Evolutionary conservation across 2,888 invertebrate genomes (phyloP), one percentile per base, ranked within the genome.

Genomic region (Drosophila melanosoma): DNA sequence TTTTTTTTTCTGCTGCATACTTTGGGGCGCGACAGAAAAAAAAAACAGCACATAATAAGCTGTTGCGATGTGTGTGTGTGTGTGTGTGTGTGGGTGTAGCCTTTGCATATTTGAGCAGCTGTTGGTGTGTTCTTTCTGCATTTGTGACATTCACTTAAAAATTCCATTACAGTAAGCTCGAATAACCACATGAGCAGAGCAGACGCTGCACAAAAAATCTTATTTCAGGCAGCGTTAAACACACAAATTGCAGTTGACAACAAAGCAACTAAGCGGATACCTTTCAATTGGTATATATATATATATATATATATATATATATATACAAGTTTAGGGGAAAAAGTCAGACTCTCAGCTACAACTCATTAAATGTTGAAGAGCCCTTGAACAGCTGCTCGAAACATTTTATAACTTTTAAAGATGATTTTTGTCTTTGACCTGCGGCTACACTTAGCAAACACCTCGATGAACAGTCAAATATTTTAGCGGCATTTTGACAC

Each of bases 141-240:
- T 87, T 83, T 84, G 89, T 88, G 87, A 88, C 90, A 89, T 87
- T 87, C 86, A 86, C 87, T 87, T 87, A 89, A 87, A 87, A 87
- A 87, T 87, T 87, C 87, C 87, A 87, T 87, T 87, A 87, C 89
- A 70, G 79, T 82, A 75, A 88, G 87, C 86, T 80, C 59, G 78
- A 83, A 89, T 88, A 83, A 89, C 90, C 79, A 76, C 82, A 87
- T 73, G 74, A 79, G 76, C 33, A 65, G 48, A 65, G 48, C 71
- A 71, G 40, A 36, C 54, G 77, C 64, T 54, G 51, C 17, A 38
- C 26, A 29, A 29, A 33, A 77, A 85, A 80, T 89, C 83, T 74
- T 74, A 90, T 90, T 90, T 90, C 89, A 90, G 79, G 89, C 90
- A 77, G 84, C 84, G 76, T 89, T 90, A 76, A 81, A 72, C 91